Evolutionary conservation across 2,113 vertebrate genomes (phyloP), one percentile per base, ranked within the genome.

Genomic region (Ailurus styani): DNA sequence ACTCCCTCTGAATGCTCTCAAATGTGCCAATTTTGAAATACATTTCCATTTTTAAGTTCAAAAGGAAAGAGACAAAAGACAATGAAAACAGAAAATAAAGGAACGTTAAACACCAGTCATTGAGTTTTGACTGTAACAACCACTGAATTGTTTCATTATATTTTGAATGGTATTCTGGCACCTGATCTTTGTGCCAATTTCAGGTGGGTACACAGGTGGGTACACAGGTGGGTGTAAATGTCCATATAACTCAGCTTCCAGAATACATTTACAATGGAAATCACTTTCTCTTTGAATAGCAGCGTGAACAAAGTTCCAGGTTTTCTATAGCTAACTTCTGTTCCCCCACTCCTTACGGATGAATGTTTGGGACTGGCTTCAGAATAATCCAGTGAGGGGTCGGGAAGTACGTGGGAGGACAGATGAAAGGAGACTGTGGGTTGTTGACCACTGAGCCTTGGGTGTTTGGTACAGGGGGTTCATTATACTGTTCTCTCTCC

Each of bases 261-360:
- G 47, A 42, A 81, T 7, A 91, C 31, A 79, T 45, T 47, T 37
- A 45, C 83, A 73, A 92, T 4, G 8, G 40, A 91, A 90, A 75
- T 64, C 45, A 54, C 5, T 87, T 66, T 25, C 27, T 54, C 50
- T 82, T 72, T 42, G 57, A 86, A 83, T 7, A 79, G 89, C 5
- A 72, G 81, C 55, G 73, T 66, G 62, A 91, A 45, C 25, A 11
- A 54, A 90, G 34, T 94, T 31, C 40, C 2, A 95, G 27, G 42
- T 73, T 98, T 97, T 96, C 91, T 95, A 94, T 29, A 52, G 95
- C 62, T 97, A 40, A 92, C 21, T 88, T 97, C 70, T 89, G 34
- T 75, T 97, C 70, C 34, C 34, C 72, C 52, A 27, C 40, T 87
- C 37, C 42, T 77, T 93, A 85, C 3, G 31, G 60, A 50, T 45